phyloP scores from a whole-genome alignment of 2,797 vertebrate species.

The Betta splendens region DNA sequence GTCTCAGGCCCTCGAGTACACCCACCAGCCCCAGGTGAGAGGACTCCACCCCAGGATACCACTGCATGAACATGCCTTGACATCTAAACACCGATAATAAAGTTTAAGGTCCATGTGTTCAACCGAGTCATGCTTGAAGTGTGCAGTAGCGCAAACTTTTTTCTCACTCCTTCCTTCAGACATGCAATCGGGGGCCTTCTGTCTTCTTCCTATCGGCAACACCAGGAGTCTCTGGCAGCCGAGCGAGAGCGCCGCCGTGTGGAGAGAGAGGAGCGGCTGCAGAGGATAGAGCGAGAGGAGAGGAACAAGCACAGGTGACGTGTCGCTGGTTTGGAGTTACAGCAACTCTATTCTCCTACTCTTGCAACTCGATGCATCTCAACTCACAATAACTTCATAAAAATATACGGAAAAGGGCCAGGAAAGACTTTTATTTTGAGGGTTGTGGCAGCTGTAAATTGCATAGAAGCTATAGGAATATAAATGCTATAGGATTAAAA shows the following conservation, averaged over 20 bases:
- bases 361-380: too few species aligned
- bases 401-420: too few species aligned
- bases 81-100: too few species aligned
- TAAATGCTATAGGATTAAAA: not conserved
- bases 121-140: too few species aligned
- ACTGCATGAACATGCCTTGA: not conserved
- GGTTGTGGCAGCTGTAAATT: not conserved
- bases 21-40: constrained; percentile 72
- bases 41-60: constrained; percentile 4
- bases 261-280: constrained; percentile 93
- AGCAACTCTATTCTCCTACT: too few species aligned
- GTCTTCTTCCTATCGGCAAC: constrained; percentile 93
- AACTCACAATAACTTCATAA: too few species aligned
- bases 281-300: constrained; percentile 94
- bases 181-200: constrained; percentile 87
- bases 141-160: not conserved
- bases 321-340: too few species aligned
- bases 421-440: not conserved
- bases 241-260: constrained; percentile 91
- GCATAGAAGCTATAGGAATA: not conserved
- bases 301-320: constrained; percentile 93
- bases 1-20: constrained; percentile 60
- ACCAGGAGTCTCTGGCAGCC: constrained; percentile 93
- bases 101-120: too few species aligned
- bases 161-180: constrained; percentile 67